phyloP scores from a whole-genome alignment of 2,888 invertebrate species.

The Dermolepida albohirtum region DNA sequence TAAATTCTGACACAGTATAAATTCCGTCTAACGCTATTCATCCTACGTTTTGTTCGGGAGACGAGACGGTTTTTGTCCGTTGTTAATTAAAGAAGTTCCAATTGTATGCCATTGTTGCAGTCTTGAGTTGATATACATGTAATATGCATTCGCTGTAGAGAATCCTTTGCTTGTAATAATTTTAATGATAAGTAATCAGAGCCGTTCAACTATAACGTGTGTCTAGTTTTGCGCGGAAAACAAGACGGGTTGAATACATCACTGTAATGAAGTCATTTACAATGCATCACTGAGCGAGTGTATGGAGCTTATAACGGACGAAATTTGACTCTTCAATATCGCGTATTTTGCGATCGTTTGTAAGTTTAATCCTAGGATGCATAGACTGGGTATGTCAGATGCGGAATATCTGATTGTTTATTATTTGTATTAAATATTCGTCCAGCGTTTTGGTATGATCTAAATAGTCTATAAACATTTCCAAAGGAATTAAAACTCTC shows the following conservation, averaged over 20 bases:
- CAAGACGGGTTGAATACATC: not conserved
- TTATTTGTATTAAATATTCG: too few species aligned
- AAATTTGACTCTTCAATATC: not conserved
- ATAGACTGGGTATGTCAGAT: too few species aligned
- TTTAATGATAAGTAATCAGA: conserved; percentile 25
- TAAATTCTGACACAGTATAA: conserved; percentile 36
- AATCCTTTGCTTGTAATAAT: not conserved
- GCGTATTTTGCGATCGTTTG: too few species aligned
- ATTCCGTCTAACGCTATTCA: conserved; percentile 26
- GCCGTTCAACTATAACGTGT: conserved; percentile 6
- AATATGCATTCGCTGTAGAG: not conserved
- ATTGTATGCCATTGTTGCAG: conserved; percentile 4
- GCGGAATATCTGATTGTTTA: too few species aligned
- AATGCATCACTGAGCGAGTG: conserved; percentile 5
- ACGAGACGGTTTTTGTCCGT: not conserved
- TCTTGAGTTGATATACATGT: not conserved
- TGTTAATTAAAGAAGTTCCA: conserved; percentile 20
- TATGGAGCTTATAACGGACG: conserved; percentile 1
- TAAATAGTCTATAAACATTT: too few species aligned
- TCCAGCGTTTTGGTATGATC: too few species aligned
- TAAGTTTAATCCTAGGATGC: too few species aligned
- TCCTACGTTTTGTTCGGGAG: conserved; percentile 23
- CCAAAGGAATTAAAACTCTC: too few species aligned
- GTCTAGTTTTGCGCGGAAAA: not conserved
- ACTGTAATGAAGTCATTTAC: conserved; percentile 19